Evolutionary conservation across 2,797 vertebrate genomes (phyloP).

Genomic region (Eulemur mongoz): DNA sequence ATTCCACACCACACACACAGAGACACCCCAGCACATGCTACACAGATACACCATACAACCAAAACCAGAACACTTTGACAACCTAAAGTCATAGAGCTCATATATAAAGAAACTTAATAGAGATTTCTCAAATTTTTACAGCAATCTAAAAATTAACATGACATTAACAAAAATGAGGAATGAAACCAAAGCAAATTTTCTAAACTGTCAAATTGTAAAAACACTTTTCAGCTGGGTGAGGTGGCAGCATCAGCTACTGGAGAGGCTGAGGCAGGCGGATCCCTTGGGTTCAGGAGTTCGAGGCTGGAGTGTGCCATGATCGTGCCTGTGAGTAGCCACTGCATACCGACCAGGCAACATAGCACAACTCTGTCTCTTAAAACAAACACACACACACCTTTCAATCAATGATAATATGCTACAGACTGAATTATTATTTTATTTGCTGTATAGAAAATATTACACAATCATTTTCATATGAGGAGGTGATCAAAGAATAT

Average conservation of each 20-base stretch:
- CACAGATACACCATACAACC: neutral
- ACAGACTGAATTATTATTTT: neutral
- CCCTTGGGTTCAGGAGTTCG: neutral
- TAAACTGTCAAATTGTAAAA: neutral
- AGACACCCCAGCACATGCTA: neutral
- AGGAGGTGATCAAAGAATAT: neutral
- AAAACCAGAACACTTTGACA: neutral
- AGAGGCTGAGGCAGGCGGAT: neutral
- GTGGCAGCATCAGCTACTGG: neutral
- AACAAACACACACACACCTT: neutral
- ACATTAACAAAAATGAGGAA: neutral
- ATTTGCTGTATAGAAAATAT: neutral
- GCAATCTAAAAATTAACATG: neutral
- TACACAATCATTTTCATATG: neutral
- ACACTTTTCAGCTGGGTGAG: neutral
- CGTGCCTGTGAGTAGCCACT: neutral
- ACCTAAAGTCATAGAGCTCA: neutral
- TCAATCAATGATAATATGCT: neutral
- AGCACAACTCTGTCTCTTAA: neutral
- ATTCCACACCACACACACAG: neutral
- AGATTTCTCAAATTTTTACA: neutral
- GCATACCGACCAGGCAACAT: neutral
- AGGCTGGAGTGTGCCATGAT: neutral
- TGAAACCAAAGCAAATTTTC: neutral
- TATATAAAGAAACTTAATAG: neutral